A percentile compares a stretch with the other conserved stretches of the same genome.
These are phyloP conservation scores for Apodemia zela DNA, from an alignment of 2,888 invertebrate genomes.

Conservation along the genomic window DNA sequence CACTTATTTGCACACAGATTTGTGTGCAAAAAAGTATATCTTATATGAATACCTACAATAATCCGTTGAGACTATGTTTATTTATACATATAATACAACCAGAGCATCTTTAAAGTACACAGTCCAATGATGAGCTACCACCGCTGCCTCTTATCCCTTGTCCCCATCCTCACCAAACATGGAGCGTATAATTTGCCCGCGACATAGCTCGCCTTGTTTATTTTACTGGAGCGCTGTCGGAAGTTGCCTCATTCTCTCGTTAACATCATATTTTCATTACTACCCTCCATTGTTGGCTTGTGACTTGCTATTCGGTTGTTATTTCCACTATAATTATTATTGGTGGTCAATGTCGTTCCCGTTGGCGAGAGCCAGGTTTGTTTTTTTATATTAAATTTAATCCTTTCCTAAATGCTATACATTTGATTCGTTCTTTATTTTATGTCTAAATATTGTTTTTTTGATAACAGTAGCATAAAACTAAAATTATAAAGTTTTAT, in stretches of 20 bases:
- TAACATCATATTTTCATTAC: conserved; percentile 56
- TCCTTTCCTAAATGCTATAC: no score
- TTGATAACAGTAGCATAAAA: no score
- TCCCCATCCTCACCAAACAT: conserved; percentile 25
- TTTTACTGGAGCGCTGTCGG: conserved; percentile 50
- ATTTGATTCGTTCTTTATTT: no score
- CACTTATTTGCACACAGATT: no score
- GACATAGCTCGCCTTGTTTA: conserved; percentile 55
- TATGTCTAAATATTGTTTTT: no score
- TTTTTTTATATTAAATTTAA: not conserved
- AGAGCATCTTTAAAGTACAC: no score
- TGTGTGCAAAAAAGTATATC: no score
- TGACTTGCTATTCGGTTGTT: conserved; percentile 46
- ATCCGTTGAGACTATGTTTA: no score
- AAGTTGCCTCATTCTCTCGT: conserved; percentile 47
- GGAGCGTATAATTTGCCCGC: conserved; percentile 42
- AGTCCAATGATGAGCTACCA: not conserved
- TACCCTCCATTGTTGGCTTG: conserved; percentile 43
- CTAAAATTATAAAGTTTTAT: no score
- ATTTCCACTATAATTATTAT: conserved; percentile 28
- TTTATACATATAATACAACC: no score
- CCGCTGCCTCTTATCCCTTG: conserved; percentile 33
- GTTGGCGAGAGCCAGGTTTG: not conserved
- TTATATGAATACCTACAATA: no score
- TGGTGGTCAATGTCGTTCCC: conserved; percentile 6